A percentile compares a stretch with the other conserved stretches of the same genome.
phyloP scores from a whole-genome alignment of 2,113 vertebrate species.

The Dicaeum eximium region DNA sequence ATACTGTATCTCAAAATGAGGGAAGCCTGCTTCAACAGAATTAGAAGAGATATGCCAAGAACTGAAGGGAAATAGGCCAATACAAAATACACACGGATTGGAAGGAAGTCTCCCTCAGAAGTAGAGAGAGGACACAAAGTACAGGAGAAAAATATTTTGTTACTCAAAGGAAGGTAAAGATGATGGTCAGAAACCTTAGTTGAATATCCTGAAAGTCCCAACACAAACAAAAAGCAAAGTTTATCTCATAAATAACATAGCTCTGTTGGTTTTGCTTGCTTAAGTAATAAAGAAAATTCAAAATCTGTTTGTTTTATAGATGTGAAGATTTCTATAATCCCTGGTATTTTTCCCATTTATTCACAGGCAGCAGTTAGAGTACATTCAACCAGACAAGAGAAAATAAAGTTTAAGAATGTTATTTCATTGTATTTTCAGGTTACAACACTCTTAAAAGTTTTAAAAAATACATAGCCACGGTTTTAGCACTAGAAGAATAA shows the following conservation, averaged over 20 bases:
- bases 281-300: background rate
- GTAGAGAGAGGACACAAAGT: background rate
- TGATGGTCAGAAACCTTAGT: background rate
- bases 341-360: background rate
- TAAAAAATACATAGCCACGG: background rate
- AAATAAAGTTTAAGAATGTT: background rate
- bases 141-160: background rate
- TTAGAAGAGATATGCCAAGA: background rate
- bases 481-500: background rate
- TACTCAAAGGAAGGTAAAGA: background rate
- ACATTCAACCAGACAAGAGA: background rate
- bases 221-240: background rate
- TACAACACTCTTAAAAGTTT: background rate
- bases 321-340: background rate
- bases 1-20: background rate
- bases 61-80: background rate
- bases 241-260: background rate
- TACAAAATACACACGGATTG: background rate
- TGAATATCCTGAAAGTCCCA: background rate
- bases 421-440: background rate
- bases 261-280: background rate
- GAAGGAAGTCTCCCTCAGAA: background rate
- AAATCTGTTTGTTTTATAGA: background rate
- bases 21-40: background rate
- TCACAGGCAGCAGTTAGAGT: background rate